phyloP scores from a whole-genome alignment of 2,888 invertebrate species.

The Coleophora flavipennella region DNA sequence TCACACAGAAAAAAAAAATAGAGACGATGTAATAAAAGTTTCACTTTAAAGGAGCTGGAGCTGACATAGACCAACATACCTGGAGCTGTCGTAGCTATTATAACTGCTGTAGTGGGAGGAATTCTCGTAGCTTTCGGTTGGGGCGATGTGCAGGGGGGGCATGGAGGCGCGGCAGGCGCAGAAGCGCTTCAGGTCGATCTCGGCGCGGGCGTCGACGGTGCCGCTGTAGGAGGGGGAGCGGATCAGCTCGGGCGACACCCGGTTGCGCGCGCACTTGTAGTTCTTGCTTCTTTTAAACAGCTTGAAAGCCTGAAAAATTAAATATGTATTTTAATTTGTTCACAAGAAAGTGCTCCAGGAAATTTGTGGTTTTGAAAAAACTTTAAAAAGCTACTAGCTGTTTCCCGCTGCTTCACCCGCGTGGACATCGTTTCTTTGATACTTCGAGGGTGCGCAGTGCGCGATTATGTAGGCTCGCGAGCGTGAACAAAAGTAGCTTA shows the following conservation, averaged over 20 bases:
- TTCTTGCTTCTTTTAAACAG: conserved; percentile 53
- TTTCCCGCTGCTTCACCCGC: too few species aligned
- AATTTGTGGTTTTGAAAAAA: too few species aligned
- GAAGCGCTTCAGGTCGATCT: conserved; percentile 54
- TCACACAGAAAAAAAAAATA: too few species aligned
- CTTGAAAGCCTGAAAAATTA: conserved; percentile 55
- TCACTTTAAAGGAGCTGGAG: too few species aligned
- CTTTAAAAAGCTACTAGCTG: too few species aligned
- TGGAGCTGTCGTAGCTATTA: conserved; percentile 47
- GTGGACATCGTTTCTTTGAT: too few species aligned
- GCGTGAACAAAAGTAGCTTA: too few species aligned
- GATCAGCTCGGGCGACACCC: conserved; percentile 49
- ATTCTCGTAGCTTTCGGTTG: conserved; percentile 40
- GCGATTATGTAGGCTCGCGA: too few species aligned
- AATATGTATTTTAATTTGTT: background rate
- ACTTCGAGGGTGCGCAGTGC: too few species aligned
- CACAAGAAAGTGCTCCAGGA: background rate
- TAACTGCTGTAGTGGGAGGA: conserved; percentile 44
- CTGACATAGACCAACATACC: too few species aligned
- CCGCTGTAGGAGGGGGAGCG: conserved; percentile 56
- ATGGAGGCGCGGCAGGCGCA: conserved; percentile 53
- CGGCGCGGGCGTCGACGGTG: conserved; percentile 55
- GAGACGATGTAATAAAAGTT: too few species aligned
- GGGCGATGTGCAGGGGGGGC: conserved; percentile 32
- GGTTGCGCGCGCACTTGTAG: conserved; percentile 46